Base-by-base conservation (phyloP, 2,888 invertebrate genomes). In the Eurytoma californica region DNA sequence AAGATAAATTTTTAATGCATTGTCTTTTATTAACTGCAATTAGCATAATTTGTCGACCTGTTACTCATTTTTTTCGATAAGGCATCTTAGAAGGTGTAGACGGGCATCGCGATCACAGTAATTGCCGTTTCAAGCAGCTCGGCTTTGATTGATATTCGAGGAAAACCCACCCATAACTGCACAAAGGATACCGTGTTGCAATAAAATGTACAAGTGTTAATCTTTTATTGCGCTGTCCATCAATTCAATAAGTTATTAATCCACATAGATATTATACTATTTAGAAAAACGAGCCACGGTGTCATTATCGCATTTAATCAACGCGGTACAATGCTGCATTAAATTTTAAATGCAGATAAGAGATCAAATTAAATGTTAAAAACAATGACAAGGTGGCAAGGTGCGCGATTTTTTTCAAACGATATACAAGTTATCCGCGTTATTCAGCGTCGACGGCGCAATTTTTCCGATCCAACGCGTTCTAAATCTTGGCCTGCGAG, bases 11-110 rank as follows among this genome's bases (percentile, higher is more conserved):
- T 69, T 77, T 61, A 72, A 47, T 68, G 72, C 65, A 77, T 80
- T 76, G 73, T 53, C 30, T 80, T 76, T 80, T 69, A 80, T 73
- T 14, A 55, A n/a, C 57, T 53, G 18, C 47, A 77, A 80, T 77
- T 72, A 80, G 57, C 65, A 73, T 80, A 77, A 80, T 76, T 73
- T 72, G 80, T 76, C 73, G 72, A 77, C 51, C 57, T 67, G 72
- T 72, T 75, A 67, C 70, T 66, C 61, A 70, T 75, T 47, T 39
- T 49, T 69, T 75, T 76, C 53, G 76, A 80, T 76, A 80, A 80
- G 72, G 18, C 60, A 76, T 80, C 75, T 61, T 18, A 30, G 47
- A 14, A 18, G 20, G 69, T 39, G 47, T 18, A 70, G n/a, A 16
- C 18, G 30, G 2, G 39, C 18, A 47, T n/a, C 14, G 51, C 18